These are phyloP conservation scores for Trididemnum miniatum DNA, from an alignment of 23 tunicate genomes.

Conservation along the genomic window DNA sequence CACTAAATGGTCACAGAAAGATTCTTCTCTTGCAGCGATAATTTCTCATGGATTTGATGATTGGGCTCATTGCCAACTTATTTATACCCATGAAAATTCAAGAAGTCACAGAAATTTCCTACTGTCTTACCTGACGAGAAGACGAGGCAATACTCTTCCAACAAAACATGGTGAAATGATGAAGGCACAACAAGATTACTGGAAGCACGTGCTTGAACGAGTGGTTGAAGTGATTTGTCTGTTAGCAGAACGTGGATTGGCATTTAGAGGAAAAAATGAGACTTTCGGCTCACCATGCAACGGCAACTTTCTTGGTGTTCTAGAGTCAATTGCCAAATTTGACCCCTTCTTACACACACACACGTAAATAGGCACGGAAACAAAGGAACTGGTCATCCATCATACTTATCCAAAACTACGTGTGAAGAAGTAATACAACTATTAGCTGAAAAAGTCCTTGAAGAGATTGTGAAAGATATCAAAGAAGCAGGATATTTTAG, in stretches of 20 bases:
- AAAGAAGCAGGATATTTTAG: constrained; percentile 34
- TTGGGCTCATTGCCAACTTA: constrained; percentile 23
- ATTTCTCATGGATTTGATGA: constrained; percentile 38
- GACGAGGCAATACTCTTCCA: constrained; percentile 36
- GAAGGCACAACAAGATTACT: constrained; percentile 37
- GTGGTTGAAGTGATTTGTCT: constrained; percentile 20
- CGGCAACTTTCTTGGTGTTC: constrained; percentile 38
- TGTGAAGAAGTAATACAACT: constrained; percentile 35
- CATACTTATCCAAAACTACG: constrained; percentile 30
- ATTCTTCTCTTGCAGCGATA: constrained; percentile 27
- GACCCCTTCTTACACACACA: constrained; percentile 42
- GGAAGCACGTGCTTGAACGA: constrained; percentile 47
- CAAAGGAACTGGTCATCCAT: constrained; percentile 33
- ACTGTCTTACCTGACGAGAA: constrained; percentile 23
- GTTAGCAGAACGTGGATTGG: constrained; percentile 6
- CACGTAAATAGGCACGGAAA: constrained; percentile 39
- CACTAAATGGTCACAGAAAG: background rate
- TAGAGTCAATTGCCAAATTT: constrained; percentile 27
- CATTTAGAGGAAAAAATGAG: constrained; percentile 44
- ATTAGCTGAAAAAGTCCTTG: constrained; percentile 18
- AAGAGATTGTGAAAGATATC: constrained; percentile 15
- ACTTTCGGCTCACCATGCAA: constrained; percentile 35
- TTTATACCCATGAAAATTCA: constrained; percentile 29
- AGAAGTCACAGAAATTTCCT: constrained; percentile 25
- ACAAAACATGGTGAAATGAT: constrained; percentile 34